These are phyloP conservation scores for Phyllotreta cruciferae DNA, from an alignment of 2,888 invertebrate genomes.

Conservation along the genomic window DNA sequence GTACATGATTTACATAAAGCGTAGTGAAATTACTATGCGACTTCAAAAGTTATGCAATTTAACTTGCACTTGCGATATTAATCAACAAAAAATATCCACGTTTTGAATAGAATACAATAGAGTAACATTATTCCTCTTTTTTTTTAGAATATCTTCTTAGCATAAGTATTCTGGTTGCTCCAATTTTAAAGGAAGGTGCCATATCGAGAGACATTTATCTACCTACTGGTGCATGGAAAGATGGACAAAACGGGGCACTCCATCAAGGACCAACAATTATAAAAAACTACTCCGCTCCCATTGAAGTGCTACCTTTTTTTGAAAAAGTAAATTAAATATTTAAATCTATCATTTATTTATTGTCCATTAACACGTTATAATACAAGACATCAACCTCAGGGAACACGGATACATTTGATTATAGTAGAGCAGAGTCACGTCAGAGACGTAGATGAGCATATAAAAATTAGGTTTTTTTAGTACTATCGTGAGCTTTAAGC, in stretches of 20 bases:
- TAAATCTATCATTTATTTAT: too few species aligned
- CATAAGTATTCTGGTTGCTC: slow-evolving; percentile 79
- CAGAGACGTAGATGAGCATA: too few species aligned
- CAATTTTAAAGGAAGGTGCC: slow-evolving; percentile 71
- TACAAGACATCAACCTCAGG: too few species aligned
- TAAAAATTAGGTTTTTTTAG: too few species aligned
- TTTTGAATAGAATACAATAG: neutral
- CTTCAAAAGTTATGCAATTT: too few species aligned
- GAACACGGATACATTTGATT: too few species aligned
- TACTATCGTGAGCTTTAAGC: too few species aligned
- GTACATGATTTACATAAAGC: too few species aligned
- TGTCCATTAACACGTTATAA: too few species aligned
- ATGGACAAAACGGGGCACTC: slow-evolving; percentile 62
- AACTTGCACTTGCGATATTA: neutral
- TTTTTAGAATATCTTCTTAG: slow-evolving; percentile 80
- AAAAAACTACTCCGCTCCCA: slow-evolving; percentile 72
- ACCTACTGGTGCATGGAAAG: slow-evolving; percentile 77
- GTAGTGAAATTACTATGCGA: too few species aligned
- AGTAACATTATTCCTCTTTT: slow-evolving; percentile 38
- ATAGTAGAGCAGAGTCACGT: too few species aligned
- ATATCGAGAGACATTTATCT: slow-evolving; percentile 73
- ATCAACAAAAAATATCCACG: neutral
- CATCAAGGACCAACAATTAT: slow-evolving; percentile 67
- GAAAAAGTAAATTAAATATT: too few species aligned
- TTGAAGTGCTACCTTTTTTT: slow-evolving; percentile 76